Evolutionary conservation across 1,140 invertebrate species (phyloP).

Genomic region (Araneus ventricosus): DNA sequence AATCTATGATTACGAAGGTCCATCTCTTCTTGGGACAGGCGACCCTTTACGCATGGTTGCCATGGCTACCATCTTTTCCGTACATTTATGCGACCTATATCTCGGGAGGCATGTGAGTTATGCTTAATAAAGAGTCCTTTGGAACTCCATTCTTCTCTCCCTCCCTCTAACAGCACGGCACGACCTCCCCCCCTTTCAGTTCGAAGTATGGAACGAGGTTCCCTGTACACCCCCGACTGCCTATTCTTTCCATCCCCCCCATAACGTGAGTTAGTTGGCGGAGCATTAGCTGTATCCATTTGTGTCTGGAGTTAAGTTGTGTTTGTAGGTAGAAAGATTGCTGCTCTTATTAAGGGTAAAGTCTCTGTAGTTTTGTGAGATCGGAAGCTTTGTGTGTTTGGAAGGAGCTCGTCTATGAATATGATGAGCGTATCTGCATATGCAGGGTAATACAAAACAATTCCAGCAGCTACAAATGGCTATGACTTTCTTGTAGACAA

Average conservation of each 20-base stretch:
- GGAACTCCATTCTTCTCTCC: conserved; percentile 66
- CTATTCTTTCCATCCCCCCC: conserved; percentile 18
- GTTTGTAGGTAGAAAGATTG: conserved; percentile 29
- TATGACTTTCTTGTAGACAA: too few relatives aligned
- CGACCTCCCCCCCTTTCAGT: background rate
- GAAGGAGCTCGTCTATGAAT: too few relatives aligned
- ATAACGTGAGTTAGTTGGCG: conserved; percentile 9
- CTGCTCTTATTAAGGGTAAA: conserved; percentile 19
- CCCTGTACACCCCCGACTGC: background rate
- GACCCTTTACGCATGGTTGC: conserved; percentile 50
- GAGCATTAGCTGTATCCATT: conserved; percentile 31
- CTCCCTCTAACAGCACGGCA: background rate
- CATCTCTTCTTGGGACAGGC: conserved; percentile 48
- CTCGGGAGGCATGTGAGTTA: conserved; percentile 72
- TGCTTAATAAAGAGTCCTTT: conserved; percentile 74
- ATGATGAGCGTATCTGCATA: too few relatives aligned
- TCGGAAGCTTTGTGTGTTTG: background rate
- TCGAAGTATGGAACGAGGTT: conserved; percentile 1
- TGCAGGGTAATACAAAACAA: too few relatives aligned
- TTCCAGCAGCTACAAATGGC: too few relatives aligned
- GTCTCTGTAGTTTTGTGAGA: background rate
- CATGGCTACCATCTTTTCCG: conserved; percentile 70
- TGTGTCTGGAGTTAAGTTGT: conserved; percentile 41
- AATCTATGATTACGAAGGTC: conserved; percentile 68
- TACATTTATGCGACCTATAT: conserved; percentile 74